Conservation (phyloP, 1,140 invertebrate species). For the Pseudomyrmex pallidus region DNA sequence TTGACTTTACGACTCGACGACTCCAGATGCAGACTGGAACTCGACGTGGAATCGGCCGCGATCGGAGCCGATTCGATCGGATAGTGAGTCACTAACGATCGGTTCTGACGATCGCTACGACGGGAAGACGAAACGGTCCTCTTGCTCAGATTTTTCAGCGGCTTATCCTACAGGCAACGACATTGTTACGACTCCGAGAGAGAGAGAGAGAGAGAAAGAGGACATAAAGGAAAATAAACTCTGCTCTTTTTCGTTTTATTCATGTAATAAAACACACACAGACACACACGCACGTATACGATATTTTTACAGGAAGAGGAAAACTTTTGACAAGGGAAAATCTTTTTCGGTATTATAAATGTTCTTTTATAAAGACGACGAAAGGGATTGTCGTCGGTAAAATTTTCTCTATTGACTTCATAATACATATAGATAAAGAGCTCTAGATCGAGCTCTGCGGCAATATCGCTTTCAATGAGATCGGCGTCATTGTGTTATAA, state of each 20-base stretch:
- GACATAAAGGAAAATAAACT: too few species aligned
- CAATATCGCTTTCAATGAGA: neutral
- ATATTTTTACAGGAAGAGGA: neutral
- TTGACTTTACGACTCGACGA: constrained; percentile 41
- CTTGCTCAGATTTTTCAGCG: constrained; percentile 4
- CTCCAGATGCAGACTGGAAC: constrained; percentile 38
- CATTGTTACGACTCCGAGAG: constrained; percentile 32
- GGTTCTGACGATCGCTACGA: neutral
- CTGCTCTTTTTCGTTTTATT: too few species aligned
- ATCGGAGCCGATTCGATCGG: constrained; percentile 47
- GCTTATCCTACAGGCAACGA: constrained; percentile 26
- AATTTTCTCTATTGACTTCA: constrained; percentile 15
- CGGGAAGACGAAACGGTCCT: neutral
- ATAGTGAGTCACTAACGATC: constrained; percentile 73
- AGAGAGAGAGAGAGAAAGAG: too few species aligned
- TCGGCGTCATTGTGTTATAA: constrained; percentile 39
- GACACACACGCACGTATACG: neutral
- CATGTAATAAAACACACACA: too few species aligned
- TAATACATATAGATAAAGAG: neutral
- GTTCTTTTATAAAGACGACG: neutral
- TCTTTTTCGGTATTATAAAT: neutral
- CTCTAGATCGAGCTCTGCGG: constrained; percentile 4
- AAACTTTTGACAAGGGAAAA: constrained; percentile 10
- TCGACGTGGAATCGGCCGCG: constrained; percentile 68
- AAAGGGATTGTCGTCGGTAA: neutral